A percentile compares a stretch with the other conserved stretches of the same genome.
These are phyloP conservation scores for Drosophila neotestacea DNA, from an alignment of 2,888 invertebrate genomes.

Conservation along the genomic window DNA sequence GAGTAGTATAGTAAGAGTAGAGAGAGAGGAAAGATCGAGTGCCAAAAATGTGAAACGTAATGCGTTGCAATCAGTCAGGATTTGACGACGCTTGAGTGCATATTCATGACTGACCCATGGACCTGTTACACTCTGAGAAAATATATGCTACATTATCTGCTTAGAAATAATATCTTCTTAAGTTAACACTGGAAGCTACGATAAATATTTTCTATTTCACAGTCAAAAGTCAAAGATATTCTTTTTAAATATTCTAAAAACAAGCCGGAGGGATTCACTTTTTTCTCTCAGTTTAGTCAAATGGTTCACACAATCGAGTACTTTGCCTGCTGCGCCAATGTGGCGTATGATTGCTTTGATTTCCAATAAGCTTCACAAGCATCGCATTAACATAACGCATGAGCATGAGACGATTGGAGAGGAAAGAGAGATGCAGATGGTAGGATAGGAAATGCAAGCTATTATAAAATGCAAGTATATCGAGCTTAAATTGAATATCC, in stretches of 20 bases:
- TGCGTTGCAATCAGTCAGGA: slow-evolving; percentile 63
- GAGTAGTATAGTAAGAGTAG: neutral
- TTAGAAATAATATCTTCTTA: neutral
- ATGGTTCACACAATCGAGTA: slow-evolving; percentile 18
- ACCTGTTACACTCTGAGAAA: slow-evolving; percentile 28
- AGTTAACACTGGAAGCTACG: neutral
- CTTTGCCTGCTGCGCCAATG: slow-evolving; percentile 36
- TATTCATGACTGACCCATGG: slow-evolving; percentile 55
- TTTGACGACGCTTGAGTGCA: slow-evolving; percentile 56
- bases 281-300: slow-evolving; percentile 33
- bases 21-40: slow-evolving; percentile 35
- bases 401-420: slow-evolving; percentile 1
- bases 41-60: slow-evolving; percentile 58
- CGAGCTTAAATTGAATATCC: slow-evolving; percentile 71
- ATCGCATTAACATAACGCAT: slow-evolving; percentile 54
- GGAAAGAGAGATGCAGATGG: neutral
- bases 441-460: slow-evolving; percentile 13
- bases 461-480: slow-evolving; percentile 54
- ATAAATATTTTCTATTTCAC: neutral
- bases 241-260: neutral
- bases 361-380: slow-evolving; percentile 65
- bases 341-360: slow-evolving; percentile 61
- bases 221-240: neutral
- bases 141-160: neutral
- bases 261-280: neutral